These are phyloP conservation scores for Pseudomugil tenellus DNA, from an alignment of 2,797 vertebrate species.

Conservation along the genomic window DNA sequence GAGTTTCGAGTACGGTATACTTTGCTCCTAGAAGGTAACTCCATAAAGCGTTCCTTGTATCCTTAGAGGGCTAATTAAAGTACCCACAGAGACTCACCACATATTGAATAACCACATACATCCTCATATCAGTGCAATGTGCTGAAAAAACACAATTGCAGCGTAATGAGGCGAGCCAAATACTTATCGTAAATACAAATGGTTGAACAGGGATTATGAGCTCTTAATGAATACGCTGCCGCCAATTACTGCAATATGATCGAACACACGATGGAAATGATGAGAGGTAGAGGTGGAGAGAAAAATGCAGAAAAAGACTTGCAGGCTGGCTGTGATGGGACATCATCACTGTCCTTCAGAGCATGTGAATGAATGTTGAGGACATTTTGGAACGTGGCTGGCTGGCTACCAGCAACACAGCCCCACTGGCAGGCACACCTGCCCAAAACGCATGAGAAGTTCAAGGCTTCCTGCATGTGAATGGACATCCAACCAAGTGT, in stretches of 20 bases:
- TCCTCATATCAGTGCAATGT: constrained; percentile 25
- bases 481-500: constrained; percentile 19
- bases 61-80: constrained; percentile 46
- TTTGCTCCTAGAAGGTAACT: neutral
- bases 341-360: constrained; percentile 64
- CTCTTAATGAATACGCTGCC: constrained; percentile 67
- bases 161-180: constrained; percentile 62
- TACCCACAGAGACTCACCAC: constrained; percentile 25
- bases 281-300: constrained; percentile 3
- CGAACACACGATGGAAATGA: constrained; percentile 32
- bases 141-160: constrained; percentile 30
- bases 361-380: constrained; percentile 62
- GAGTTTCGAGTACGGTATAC: too few relatives aligned
- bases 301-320: constrained; percentile 26
- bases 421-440: constrained; percentile 34
- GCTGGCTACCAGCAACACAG: constrained; percentile 25
- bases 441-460: constrained; percentile 31
- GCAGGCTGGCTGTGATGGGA: constrained; percentile 34
- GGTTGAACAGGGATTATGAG: constrained; percentile 71
- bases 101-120: neutral
- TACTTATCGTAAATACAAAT: constrained; percentile 69
- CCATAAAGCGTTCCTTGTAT: constrained; percentile 22
- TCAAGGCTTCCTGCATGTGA: constrained; percentile 33
- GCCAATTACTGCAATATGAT: constrained; percentile 64
- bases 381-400: constrained; percentile 35